These are phyloP conservation scores for Halocynthia roretzi DNA, from an alignment of 23 tunicate species.

Conservation along the genomic window DNA sequence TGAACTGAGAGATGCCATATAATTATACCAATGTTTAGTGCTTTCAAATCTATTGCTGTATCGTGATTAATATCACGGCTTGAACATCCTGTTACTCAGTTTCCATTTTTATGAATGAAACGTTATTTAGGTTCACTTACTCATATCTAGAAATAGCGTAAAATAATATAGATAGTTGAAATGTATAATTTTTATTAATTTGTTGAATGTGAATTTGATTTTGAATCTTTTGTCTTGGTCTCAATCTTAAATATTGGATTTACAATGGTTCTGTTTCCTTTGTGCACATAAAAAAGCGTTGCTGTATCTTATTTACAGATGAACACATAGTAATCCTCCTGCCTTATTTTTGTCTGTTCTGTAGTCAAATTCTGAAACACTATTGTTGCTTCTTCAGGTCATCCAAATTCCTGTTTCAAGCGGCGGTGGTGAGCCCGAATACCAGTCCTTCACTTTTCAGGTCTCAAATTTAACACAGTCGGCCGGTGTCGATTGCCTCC, in stretches of 20 bases:
- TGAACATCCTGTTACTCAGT: no score
- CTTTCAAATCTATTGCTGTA: no score
- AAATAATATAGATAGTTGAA: no score
- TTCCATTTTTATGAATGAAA: no score
- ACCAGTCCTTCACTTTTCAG: constrained; percentile 59
- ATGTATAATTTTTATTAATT: not conserved
- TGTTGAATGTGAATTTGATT: not conserved
- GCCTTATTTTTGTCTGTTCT: not conserved
- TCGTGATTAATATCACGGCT: no score
- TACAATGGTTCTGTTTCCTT: no score
- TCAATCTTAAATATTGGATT: no score
- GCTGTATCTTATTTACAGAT: not conserved
- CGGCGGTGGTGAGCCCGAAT: constrained; percentile 31
- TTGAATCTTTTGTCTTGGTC: not conserved
- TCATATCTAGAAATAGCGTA: no score
- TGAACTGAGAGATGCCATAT: no score
- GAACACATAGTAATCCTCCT: not conserved
- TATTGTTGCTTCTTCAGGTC: constrained; percentile 13
- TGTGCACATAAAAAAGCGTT: not conserved
- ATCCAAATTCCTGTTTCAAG: constrained; percentile 45
- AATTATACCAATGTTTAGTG: no score
- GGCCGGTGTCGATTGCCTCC: constrained; percentile 50
- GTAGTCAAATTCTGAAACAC: not conserved
- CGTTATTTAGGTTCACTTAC: no score
- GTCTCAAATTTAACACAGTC: constrained; percentile 45